Evolutionary conservation across 1,140 invertebrate species (phyloP).

Genomic region (Nylanderia fulva): DNA sequence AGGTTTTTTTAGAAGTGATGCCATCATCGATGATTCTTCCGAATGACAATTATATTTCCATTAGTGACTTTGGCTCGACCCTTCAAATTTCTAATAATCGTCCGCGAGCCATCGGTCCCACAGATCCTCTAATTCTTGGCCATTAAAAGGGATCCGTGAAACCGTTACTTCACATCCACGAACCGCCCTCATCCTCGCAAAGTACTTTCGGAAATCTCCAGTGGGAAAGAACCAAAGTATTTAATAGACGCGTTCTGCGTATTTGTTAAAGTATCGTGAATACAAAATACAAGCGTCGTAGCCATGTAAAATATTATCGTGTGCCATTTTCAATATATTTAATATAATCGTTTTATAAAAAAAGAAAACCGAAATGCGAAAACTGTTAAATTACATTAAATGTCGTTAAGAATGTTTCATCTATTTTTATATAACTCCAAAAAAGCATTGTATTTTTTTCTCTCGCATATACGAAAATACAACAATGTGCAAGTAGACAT

Average conservation of each 20-base stretch:
- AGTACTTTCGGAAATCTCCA: slow-evolving; percentile 50
- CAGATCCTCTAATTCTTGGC: slow-evolving; percentile 75
- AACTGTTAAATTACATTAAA: background rate
- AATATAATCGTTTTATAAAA: background rate
- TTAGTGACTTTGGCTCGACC: slow-evolving; percentile 73
- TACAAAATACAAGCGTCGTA: background rate
- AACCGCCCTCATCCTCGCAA: slow-evolving; percentile 60
- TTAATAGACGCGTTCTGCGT: slow-evolving; percentile 3
- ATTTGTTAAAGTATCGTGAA: background rate
- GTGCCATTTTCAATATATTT: background rate
- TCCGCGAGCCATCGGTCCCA: slow-evolving; percentile 72
- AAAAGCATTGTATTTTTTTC: background rate
- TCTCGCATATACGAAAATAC: no score
- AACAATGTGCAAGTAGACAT: no score
- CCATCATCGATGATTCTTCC: slow-evolving; percentile 47
- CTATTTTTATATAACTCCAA: background rate
- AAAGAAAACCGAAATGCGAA: background rate
- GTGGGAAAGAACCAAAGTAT: slow-evolving; percentile 44
- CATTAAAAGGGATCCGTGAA: slow-evolving; percentile 74
- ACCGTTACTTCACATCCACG: slow-evolving; percentile 59
- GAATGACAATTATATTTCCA: slow-evolving; percentile 81
- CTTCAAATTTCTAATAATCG: slow-evolving; percentile 78
- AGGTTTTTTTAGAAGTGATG: slow-evolving; percentile 5
- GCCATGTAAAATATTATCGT: background rate
- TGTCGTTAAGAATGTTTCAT: background rate